These are phyloP conservation scores for Papilio dardanus DNA, from an alignment of 1,140 invertebrate genomes.

Conservation along the genomic window DNA sequence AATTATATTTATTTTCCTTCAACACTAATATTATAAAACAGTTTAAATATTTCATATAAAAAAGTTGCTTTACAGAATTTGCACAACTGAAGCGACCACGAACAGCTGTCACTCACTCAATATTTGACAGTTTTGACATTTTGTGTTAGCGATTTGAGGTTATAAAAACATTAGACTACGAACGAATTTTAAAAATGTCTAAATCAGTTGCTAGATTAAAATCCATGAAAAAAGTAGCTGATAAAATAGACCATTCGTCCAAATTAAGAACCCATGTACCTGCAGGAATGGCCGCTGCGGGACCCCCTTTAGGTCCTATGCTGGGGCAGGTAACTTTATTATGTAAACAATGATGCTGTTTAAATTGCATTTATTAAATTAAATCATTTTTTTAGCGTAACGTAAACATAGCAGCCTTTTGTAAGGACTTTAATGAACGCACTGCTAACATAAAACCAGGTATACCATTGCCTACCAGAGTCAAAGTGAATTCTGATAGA, in stretches of 20 bases:
- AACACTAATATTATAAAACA: not conserved
- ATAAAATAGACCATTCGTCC: constrained; percentile 89
- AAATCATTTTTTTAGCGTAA: constrained; percentile 87
- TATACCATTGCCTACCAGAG: constrained; percentile 92
- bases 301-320: constrained; percentile 95
- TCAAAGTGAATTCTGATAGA: constrained; percentile 93
- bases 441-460: constrained; percentile 97
- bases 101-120: not conserved
- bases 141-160: constrained; percentile 22
- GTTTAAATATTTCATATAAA: not conserved
- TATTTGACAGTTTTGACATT: constrained; percentile 9
- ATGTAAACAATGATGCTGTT: not conserved
- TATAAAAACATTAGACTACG: constrained; percentile 32
- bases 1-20: not conserved
- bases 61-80: not conserved
- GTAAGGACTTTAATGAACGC: constrained; percentile 98
- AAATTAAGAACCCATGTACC: constrained; percentile 91
- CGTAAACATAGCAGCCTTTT: constrained; percentile 97
- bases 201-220: constrained; percentile 86
- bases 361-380: not conserved
- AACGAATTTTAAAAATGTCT: constrained; percentile 84
- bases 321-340: constrained; percentile 90
- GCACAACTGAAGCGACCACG: not conserved
- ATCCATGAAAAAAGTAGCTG: constrained; percentile 85
- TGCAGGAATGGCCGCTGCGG: constrained; percentile 92